Conservation (phyloP, 2,888 invertebrate genomes). For the Clanis bilineata region DNA sequence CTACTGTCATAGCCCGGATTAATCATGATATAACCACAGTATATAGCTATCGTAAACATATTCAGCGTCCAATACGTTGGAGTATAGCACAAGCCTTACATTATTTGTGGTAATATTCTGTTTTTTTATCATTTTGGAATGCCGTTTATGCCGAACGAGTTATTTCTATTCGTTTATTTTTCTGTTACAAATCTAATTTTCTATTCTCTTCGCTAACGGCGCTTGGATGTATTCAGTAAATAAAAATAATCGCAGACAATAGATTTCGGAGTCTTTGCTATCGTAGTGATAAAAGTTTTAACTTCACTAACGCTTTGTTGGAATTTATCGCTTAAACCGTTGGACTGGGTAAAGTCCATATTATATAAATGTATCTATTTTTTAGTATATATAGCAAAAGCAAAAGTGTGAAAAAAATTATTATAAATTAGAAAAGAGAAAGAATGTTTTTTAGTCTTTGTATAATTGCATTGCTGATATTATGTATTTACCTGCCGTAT, state of each 20-base stretch:
- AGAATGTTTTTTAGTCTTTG: too few species aligned
- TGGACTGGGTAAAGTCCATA: background rate
- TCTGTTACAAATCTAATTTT: background rate
- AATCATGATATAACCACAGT: too few species aligned
- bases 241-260: conserved; percentile 3
- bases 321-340: background rate
- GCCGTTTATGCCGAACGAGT: background rate
- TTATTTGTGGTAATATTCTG: background rate
- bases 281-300: conserved; percentile 9
- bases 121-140: background rate
- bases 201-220: background rate
- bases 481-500: too few species aligned
- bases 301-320: background rate
- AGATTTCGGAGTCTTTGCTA: background rate
- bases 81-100: too few species aligned
- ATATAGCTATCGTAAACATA: too few species aligned
- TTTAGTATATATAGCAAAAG: too few species aligned
- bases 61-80: too few species aligned
- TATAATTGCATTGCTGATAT: too few species aligned
- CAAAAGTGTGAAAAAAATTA: too few species aligned
- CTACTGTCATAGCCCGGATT: too few species aligned
- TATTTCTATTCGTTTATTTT: background rate
- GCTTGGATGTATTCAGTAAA: background rate
- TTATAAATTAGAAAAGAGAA: too few species aligned
- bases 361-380: background rate